A percentile compares a stretch with the other conserved stretches of the same genome.
phyloP scores from a whole-genome alignment of 2,797 vertebrate species.

The Lindbergichthys nudifrons region DNA sequence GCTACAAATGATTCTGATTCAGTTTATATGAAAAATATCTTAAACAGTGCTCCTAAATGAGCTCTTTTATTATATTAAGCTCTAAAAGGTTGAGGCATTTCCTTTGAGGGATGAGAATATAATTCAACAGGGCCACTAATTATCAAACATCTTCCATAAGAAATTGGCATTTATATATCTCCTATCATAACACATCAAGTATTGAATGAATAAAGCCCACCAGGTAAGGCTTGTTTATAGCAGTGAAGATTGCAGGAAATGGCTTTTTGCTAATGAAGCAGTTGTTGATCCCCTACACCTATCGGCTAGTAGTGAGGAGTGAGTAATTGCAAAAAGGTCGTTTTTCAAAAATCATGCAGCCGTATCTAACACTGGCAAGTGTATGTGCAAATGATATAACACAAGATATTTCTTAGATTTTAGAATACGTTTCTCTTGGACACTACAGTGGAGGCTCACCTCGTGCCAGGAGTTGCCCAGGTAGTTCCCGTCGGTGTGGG shows the following conservation, averaged over 20 bases:
- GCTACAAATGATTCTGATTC: not conserved
- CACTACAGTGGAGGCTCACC: constrained; percentile 70
- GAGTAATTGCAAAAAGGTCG: too few relatives aligned
- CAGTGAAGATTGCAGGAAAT: too few relatives aligned
- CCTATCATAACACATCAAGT: too few relatives aligned
- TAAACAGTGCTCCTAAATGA: not conserved
- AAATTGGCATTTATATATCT: too few relatives aligned
- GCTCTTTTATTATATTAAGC: not conserved
- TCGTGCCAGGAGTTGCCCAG: constrained; percentile 97
- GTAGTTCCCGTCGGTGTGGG: constrained; percentile 97
- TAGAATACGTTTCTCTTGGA: not conserved
- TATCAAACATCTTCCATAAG: not conserved
- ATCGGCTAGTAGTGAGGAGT: too few relatives aligned
- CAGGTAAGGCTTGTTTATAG: too few relatives aligned
- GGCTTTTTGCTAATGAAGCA: too few relatives aligned
- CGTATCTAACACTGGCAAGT: too few relatives aligned
- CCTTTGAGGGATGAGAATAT: not conserved
- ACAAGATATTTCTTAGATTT: not conserved
- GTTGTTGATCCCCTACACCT: too few relatives aligned
- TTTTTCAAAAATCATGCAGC: too few relatives aligned
- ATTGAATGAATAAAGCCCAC: too few relatives aligned
- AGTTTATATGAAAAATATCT: not conserved
- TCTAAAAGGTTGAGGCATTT: not conserved
- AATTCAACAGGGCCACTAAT: not conserved
- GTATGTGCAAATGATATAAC: too few relatives aligned